A percentile compares a stretch with the other conserved stretches of the same genome.
These are phyloP conservation scores for Leucania comma DNA, from an alignment of 2,888 invertebrate species.

Conservation along the genomic window DNA sequence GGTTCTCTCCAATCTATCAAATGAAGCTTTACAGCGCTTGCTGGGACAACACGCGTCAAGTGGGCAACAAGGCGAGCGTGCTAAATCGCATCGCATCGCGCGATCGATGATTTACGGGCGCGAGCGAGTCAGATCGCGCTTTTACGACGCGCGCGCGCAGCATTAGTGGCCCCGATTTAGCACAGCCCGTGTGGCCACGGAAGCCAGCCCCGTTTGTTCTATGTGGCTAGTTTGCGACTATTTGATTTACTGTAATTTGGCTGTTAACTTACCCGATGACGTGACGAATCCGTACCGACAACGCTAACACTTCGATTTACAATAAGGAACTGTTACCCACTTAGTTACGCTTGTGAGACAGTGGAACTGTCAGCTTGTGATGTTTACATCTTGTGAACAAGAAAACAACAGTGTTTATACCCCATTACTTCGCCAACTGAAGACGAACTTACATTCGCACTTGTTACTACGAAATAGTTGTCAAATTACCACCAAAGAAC, in stretches of 20 bases:
- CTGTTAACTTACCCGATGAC: conserved; percentile 68
- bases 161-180: conserved; percentile 77
- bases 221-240: conserved; percentile 74
- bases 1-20: conserved; percentile 7
- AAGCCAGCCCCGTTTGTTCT: conserved; percentile 72
- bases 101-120: conserved; percentile 84
- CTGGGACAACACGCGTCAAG: conserved; percentile 43
- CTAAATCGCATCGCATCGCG: conserved; percentile 84
- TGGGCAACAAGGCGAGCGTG: conserved; percentile 70
- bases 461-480: conserved; percentile 32
- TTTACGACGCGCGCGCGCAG: conserved; percentile 76
- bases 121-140: conserved; percentile 80
- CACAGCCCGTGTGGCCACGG: conserved; percentile 80
- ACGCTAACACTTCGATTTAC: conserved; percentile 63
- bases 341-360: conserved; percentile 57
- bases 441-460: conserved; percentile 23
- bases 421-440: conserved; percentile 47
- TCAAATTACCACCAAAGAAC: conserved; percentile 26
- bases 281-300: conserved; percentile 62
- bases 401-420: conserved; percentile 57
- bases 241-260: conserved; percentile 80
- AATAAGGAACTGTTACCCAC: conserved; percentile 63
- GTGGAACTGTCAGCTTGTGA: conserved; percentile 60
- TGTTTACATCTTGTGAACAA: conserved; percentile 56
- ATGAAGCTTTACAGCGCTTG: conserved; percentile 55